Evolutionary conservation across 2,888 invertebrate species (phyloP), one percentile per base, ranked within the genome.

Genomic region (Pristionchus entomophagus): DNA sequence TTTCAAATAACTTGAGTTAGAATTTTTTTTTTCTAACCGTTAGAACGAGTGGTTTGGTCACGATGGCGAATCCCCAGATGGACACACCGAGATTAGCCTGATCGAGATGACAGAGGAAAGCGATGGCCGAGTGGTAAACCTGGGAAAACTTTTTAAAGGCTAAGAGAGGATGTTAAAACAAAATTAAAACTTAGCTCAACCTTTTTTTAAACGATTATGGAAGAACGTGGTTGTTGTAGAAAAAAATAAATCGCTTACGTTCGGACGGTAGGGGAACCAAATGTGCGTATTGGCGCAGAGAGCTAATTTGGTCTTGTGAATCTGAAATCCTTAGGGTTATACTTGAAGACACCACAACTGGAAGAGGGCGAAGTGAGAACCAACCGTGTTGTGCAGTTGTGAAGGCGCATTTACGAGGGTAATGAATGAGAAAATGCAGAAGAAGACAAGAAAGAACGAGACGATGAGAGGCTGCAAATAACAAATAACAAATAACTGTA

Each of bases 361-460:
- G n/a, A n/a, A n/a, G n/a, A n/a, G n/a, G n/a, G n/a, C n/a, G n/a
- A n/a, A n/a, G 29, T 29, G 1, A 2, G 10, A 3, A 29, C 12
- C 32, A 56, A 83, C 83, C 59, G 83, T 51, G 12, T 83, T 41
- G 22, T 83, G 83, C 1, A 83, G 62, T 19, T 83, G 59, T 4
- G 83, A 59, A 41, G 83, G 83, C 41, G 62, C 59, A 35, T 59
- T 62, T 8, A 45, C 45, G 41, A 83, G 41, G 0, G 83, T 41
- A 49, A 83, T 41, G 65, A 83, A 83, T 38, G 83, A 83, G 83
- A 83, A 83, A 29, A 83, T n/a, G 38, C 83, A 62, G 83, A 83
- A 83, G 83, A 59, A 62, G 14, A 83, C 45, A 17, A 83, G 26
- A 45, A 62, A 62, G n/a, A 26, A 49, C 19, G 83, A 59, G 45